These are phyloP conservation scores for Ictalurus furcatus DNA, from an alignment of 2,113 vertebrate species.

Conservation along the genomic window DNA sequence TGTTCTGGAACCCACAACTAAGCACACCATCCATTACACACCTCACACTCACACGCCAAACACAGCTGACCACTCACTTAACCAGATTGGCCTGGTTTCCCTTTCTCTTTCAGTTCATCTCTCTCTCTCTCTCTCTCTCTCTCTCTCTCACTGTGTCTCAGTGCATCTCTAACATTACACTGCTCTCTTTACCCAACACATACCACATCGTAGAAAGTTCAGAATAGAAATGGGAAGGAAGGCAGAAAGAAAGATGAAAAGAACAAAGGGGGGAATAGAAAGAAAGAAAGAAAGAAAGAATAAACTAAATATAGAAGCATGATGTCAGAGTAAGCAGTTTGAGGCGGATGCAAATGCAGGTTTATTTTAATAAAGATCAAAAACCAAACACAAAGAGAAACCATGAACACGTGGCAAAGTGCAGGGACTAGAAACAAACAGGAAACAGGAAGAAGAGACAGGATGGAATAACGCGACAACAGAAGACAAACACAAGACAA, in stretches of 20 bases:
- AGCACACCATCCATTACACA: slow-evolving; percentile 60
- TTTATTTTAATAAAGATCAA: too few species aligned
- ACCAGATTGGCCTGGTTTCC: slow-evolving; percentile 46
- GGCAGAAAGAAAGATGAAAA: background rate
- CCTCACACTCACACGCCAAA: slow-evolving; percentile 57
- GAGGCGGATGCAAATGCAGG: too few species aligned
- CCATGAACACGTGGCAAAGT: too few species aligned
- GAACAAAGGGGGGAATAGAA: background rate
- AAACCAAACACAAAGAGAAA: too few species aligned
- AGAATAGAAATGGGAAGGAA: background rate
- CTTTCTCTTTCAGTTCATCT: background rate
- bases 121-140: background rate
- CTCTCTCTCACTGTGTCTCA: background rate
- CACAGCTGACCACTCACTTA: slow-evolving; percentile 54
- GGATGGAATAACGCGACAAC: too few species aligned
- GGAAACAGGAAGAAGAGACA: too few species aligned
- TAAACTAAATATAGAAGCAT: background rate
- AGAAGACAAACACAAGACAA: too few species aligned
- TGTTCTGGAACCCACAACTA: slow-evolving; percentile 39
- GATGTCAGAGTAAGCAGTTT: too few species aligned
- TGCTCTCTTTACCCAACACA: background rate
- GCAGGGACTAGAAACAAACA: too few species aligned
- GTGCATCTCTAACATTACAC: too few species aligned
- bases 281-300: too few species aligned
- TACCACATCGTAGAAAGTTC: background rate